A percentile compares a stretch with the other conserved stretches of the same genome.
Conservation (phyloP, 1,140 invertebrate genomes). For the Heliconius hewitsoni region DNA sequence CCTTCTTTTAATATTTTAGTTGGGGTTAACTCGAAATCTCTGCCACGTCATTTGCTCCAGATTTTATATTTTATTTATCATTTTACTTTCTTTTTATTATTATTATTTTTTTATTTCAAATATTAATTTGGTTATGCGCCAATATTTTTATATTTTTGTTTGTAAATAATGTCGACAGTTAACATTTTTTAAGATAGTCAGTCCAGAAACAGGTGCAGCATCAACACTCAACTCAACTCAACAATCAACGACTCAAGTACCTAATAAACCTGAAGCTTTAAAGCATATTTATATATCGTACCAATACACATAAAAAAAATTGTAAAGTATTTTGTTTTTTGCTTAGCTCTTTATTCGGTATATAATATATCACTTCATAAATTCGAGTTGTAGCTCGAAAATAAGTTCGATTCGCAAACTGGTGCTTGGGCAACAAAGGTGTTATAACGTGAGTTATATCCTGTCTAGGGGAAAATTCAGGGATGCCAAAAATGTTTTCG, state of each 20-base stretch:
- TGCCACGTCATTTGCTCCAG: conserved; percentile 12
- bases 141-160: too few relatives aligned
- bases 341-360: too few relatives aligned
- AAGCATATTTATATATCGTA: too few relatives aligned
- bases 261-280: too few relatives aligned
- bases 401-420: neutral
- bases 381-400: neutral
- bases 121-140: neutral
- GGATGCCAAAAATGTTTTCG: conserved; percentile 27
- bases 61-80: conserved; percentile 20
- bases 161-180: too few relatives aligned
- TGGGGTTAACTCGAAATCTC: conserved; percentile 16
- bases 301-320: too few relatives aligned
- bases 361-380: too few relatives aligned
- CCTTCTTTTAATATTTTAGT: conserved; percentile 11
- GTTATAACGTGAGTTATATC: conserved; percentile 15
- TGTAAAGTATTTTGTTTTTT: too few relatives aligned
- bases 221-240: too few relatives aligned
- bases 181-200: too few relatives aligned
- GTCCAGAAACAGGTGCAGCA: too few relatives aligned
- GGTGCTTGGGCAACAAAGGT: neutral
- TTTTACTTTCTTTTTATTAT: conserved; percentile 17
- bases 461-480: conserved; percentile 25
- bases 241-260: too few relatives aligned
- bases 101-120: conserved; percentile 1